A percentile compares a stretch with the other conserved stretches of the same genome.
Conservation (phyloP, 2,113 vertebrate species). For the Parus major region DNA sequence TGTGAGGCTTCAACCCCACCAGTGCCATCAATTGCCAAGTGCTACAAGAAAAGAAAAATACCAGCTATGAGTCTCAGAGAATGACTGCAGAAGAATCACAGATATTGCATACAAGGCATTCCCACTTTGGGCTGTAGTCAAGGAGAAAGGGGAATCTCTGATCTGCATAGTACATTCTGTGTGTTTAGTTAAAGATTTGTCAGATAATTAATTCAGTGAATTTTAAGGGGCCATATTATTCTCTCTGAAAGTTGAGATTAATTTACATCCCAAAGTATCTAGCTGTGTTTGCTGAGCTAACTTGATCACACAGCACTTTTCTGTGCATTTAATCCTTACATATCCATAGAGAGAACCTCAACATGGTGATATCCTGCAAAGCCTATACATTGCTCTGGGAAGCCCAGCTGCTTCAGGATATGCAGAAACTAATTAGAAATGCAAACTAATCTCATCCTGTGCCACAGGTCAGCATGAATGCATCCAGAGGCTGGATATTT, state of each 20-base stretch:
- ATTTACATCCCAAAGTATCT: background rate
- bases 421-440: background rate
- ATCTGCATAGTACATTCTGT: background rate
- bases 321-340: background rate
- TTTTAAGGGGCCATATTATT: background rate
- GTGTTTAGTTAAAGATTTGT: background rate
- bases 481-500: background rate
- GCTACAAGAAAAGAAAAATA: background rate
- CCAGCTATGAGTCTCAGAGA: background rate
- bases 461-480: constrained; percentile 56
- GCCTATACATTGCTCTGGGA: background rate
- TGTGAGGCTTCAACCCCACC: background rate
- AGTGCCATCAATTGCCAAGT: background rate
- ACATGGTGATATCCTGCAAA: background rate
- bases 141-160: background rate
- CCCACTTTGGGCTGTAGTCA: background rate
- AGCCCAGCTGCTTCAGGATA: constrained; percentile 9
- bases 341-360: background rate
- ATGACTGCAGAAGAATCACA: background rate
- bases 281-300: background rate
- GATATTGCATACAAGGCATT: background rate
- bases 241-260: background rate
- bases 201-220: background rate
- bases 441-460: constrained; percentile 36
- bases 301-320: background rate